Base-by-base conservation (phyloP, 2,113 vertebrate species). In the Manacus vitellinus region DNA sequence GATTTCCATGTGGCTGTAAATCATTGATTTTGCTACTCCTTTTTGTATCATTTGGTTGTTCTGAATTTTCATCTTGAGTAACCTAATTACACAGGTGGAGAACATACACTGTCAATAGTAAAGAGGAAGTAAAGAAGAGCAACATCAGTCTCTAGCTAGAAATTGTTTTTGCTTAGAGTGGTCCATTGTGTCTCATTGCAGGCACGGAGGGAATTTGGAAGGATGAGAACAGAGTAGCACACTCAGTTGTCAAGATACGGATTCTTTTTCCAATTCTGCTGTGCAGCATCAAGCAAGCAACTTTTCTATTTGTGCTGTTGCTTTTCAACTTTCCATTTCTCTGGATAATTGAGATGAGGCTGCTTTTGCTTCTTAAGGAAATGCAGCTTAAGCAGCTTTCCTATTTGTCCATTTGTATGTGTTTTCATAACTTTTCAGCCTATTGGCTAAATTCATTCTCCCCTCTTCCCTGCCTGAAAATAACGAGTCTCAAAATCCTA, bases 91-190 rank as follows among this genome's bases (percentile, higher is more conserved):
- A 85, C 6, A 81, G 39, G 11, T 35, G 39, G 39, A n/a, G 49
- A 46, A 55, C 12, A 46, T 15, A 59, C 12, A 23, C 10, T 0
- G 0, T 13, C 28, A 62, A 1, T 12, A 11, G 17, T n/a, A 49
- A 84, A 52, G 31, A 67, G 39, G 6, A 33, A 49, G 9, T 82
- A 27, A 63, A 68, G 10, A 49, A 49, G 5, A 79, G 28, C 28
- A 43, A 17, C 10, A 2, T 2, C 6, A 83, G 8, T 17, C 41
- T 37, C 6, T 5, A 7, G 19, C 24, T 24, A 73, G 67, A 72
- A 68, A n/a, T 12, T 43, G 12, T 0, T 47, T 84, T 44, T 77
- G 5, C 16, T 65, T 68, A 5, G 15, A 61, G 31, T 27, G 14
- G 9, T 52, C 33, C 16, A 3, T 8, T 25, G 18, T 39, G 14